Evolutionary conservation across 2,888 invertebrate genomes (phyloP).

Genomic region (Labia minor): DNA sequence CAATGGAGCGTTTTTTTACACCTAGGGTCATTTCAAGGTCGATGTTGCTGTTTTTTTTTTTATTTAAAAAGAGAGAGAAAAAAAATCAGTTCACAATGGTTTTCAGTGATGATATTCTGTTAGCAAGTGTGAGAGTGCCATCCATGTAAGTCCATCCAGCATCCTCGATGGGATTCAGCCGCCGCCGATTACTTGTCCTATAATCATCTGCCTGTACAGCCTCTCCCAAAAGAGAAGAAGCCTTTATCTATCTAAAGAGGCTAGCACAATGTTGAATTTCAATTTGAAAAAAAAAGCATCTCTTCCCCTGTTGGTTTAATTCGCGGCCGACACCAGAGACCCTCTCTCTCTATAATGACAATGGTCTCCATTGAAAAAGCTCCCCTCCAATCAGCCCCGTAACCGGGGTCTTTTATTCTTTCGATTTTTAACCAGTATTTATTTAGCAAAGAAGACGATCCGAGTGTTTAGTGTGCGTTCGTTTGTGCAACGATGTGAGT

Average conservation of each 20-base stretch:
- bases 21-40: conserved; percentile 1
- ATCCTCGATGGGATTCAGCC: background rate
- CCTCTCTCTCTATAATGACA: no score
- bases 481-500: background rate
- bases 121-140: background rate
- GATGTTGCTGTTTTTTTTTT: background rate
- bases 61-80: no score
- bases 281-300: no score
- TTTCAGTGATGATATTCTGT: no score
- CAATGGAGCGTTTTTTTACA: background rate
- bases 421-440: background rate
- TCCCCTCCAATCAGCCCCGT: no score
- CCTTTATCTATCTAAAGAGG: background rate
- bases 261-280: no score
- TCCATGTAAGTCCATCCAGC: background rate
- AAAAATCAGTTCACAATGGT: no score
- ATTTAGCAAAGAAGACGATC: background rate
- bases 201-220: background rate
- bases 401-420: no score
- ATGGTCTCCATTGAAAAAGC: no score
- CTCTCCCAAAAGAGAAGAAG: background rate
- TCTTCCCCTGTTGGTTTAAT: no score
- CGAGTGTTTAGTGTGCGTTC: background rate
- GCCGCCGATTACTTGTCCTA: background rate
- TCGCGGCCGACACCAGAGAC: no score